A percentile compares a stretch with the other conserved stretches of the same genome.
Conservation (phyloP, 2,113 vertebrate genomes). For the Chrysemys picta region DNA sequence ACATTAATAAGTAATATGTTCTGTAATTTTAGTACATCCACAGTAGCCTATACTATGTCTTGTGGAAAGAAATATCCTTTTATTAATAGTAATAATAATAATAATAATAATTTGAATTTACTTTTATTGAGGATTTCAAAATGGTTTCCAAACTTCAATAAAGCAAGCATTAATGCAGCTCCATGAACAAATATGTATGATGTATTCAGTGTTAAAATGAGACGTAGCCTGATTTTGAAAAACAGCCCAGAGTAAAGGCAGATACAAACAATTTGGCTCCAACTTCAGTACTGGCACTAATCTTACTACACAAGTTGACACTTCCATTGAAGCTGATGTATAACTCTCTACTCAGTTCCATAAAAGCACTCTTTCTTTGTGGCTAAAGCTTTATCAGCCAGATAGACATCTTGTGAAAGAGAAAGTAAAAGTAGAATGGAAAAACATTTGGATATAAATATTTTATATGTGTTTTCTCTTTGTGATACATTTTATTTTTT, state of each 20-base stretch:
- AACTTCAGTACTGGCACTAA: neutral
- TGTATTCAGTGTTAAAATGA: neutral
- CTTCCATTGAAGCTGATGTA: neutral
- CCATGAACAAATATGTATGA: neutral
- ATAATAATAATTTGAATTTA: neutral
- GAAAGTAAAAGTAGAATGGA: fast-evolving
- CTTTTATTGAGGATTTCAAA: neutral
- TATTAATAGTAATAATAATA: neutral
- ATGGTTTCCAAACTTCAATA: neutral
- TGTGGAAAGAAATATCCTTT: neutral
- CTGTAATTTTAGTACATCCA: neutral
- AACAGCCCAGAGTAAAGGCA: neutral
- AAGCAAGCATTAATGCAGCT: neutral
- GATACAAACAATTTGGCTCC: neutral
- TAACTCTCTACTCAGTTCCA: neutral
- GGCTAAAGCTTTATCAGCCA: neutral
- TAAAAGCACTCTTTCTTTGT: neutral
- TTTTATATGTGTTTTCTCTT: neutral
- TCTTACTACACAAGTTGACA: neutral
- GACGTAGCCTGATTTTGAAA: neutral
- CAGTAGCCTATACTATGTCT: too few species aligned
- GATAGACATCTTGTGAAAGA: neutral
- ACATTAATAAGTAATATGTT: neutral
- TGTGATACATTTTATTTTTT: neutral
- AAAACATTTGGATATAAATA: neutral